phyloP scores from a whole-genome alignment of 1,140 invertebrate genomes.

The Drosophila ficusphila region DNA sequence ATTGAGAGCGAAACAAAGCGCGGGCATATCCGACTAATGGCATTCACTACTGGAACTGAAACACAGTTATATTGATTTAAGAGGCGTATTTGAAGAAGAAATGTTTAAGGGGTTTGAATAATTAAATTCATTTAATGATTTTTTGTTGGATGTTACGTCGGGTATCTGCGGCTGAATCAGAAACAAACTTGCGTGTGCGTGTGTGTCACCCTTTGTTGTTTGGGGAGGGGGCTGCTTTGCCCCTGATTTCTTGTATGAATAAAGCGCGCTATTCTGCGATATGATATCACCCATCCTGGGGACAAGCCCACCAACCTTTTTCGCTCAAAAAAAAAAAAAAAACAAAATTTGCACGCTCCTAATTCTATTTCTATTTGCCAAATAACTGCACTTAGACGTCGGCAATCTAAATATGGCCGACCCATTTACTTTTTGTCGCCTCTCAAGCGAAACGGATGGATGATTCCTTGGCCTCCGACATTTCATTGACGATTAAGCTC shows the following conservation, averaged over 20 bases:
- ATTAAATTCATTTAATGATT: not conserved
- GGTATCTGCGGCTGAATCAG: not conserved
- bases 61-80: not conserved
- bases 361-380: conserved; percentile 60
- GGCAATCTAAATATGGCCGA: conserved; percentile 70
- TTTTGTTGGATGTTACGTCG: too few relatives aligned
- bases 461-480: conserved; percentile 32
- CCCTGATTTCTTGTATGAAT: conserved; percentile 13
- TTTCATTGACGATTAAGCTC: conserved; percentile 70
- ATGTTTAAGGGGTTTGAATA: not conserved
- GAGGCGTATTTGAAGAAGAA: not conserved
- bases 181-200: conserved; percentile 24
- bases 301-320: conserved; percentile 44
- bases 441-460: conserved; percentile 44
- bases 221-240: not conserved
- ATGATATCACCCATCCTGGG: conserved; percentile 48
- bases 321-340: too few relatives aligned
- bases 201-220: conserved; percentile 7
- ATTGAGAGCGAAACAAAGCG: not conserved
- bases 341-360: conserved; percentile 53
- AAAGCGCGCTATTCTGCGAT: conserved; percentile 8
- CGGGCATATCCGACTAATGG: conserved; percentile 2
- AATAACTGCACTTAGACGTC: conserved; percentile 40
- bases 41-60: conserved; percentile 14
- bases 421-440: conserved; percentile 67